These are phyloP conservation scores for Drosophila fuyamai DNA, from an alignment of 1,140 invertebrate species.

Conservation along the genomic window DNA sequence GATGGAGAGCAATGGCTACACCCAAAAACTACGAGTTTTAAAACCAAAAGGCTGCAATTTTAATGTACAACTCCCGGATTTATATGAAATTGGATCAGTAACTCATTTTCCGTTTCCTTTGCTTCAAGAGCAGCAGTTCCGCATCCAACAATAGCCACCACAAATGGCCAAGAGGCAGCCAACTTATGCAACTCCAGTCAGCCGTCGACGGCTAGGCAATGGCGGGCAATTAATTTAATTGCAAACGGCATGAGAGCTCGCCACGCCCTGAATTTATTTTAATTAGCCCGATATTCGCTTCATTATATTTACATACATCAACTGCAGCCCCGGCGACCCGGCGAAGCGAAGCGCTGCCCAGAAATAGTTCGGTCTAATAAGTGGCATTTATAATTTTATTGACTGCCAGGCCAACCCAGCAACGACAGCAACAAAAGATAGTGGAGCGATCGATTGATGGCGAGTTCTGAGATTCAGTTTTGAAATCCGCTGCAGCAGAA, in stretches of 20 bases:
- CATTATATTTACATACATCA: constrained; percentile 52
- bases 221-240: constrained; percentile 71
- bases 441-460: constrained; percentile 30
- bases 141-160: constrained; percentile 35
- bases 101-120: constrained; percentile 23
- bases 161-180: constrained; percentile 32
- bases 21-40: too few species aligned
- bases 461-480: constrained; percentile 61
- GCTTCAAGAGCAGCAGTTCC: constrained; percentile 25
- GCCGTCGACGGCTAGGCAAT: constrained; percentile 25
- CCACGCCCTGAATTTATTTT: constrained; percentile 74
- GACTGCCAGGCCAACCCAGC: constrained; percentile 54
- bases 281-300: constrained; percentile 70
- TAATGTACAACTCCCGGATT: constrained; percentile 10
- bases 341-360: constrained; percentile 53
- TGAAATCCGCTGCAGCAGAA: constrained; percentile 73
- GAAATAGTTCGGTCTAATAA: constrained; percentile 72
- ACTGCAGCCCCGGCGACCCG: constrained; percentile 36
- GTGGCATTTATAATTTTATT: constrained; percentile 80
- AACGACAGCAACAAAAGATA: constrained; percentile 27
- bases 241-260: constrained; percentile 63
- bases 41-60: neutral
- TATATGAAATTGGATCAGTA: constrained; percentile 8
- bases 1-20: too few species aligned
- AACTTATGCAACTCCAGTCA: constrained; percentile 57